These are phyloP conservation scores for Mus caroli DNA, from an alignment of 2,797 vertebrate genomes.

Conservation along the genomic window DNA sequence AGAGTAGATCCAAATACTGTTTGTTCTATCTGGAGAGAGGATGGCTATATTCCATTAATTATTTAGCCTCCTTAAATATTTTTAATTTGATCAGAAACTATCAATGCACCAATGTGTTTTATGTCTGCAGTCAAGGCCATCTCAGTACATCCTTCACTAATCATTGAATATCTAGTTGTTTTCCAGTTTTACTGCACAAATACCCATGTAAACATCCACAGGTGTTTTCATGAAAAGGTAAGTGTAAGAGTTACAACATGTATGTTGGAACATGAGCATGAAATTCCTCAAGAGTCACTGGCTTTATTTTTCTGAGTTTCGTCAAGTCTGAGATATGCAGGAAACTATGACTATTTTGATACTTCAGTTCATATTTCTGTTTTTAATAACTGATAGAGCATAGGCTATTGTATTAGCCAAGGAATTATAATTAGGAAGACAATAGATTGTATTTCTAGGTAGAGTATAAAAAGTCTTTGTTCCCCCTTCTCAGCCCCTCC, in stretches of 20 bases:
- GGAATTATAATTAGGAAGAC: background rate
- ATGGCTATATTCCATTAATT: background rate
- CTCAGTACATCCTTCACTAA: background rate
- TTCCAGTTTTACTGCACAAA: background rate
- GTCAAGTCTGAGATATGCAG: background rate
- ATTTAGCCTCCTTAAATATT: background rate
- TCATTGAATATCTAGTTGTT: background rate
- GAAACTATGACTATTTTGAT: background rate
- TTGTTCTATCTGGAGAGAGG: background rate
- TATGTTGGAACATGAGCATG: background rate
- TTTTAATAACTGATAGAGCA: background rate
- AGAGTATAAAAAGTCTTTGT: background rate
- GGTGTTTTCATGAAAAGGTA: rapidly evolving
- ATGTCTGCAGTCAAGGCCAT: background rate
- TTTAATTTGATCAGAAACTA: background rate
- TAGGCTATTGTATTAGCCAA: background rate
- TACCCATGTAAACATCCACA: background rate
- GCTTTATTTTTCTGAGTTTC: background rate
- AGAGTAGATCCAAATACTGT: background rate
- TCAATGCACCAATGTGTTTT: too few species aligned
- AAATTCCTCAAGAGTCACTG: background rate
- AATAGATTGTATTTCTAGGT: background rate
- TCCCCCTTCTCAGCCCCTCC: too few species aligned
- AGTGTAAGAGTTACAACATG: background rate
- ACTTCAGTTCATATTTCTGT: background rate